Conservation (phyloP, 2,113 vertebrate species). For the Dipodomys spectabilis region DNA sequence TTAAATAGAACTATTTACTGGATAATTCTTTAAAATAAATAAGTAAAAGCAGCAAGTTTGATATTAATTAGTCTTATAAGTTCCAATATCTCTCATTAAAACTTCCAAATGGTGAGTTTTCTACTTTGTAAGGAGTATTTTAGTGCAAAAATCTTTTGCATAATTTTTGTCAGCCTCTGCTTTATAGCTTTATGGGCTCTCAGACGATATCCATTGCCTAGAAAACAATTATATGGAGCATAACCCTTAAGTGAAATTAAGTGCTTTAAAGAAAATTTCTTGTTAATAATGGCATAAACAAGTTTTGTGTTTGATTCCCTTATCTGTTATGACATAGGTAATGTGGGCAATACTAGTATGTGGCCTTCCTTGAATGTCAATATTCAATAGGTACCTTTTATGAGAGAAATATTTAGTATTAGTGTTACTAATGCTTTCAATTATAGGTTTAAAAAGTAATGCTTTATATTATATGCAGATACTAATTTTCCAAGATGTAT, state of each 20-base stretch:
- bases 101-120: neutral
- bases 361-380: neutral
- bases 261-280: constrained; percentile 76
- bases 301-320: constrained; percentile 22
- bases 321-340: neutral
- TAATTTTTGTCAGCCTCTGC: neutral
- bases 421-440: neutral
- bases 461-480: constrained; percentile 54
- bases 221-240: constrained; percentile 58
- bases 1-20: too few relatives aligned
- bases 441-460: neutral
- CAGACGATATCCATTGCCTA: neutral
- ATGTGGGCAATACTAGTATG: neutral
- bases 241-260: constrained; percentile 66
- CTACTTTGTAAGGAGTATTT: constrained; percentile 57
- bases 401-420: neutral
- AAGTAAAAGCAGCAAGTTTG: neutral
- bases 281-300: constrained; percentile 23
- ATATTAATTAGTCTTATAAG: neutral
- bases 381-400: neutral
- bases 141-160: neutral
- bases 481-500: constrained; percentile 54
- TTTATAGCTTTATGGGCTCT: constrained; percentile 54
- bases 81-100: constrained; percentile 37
- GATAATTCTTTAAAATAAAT: too few relatives aligned